These are phyloP conservation scores for Alcedo quadribrachys DNA, from an alignment of 2,797 vertebrate species.

Conservation along the genomic window DNA sequence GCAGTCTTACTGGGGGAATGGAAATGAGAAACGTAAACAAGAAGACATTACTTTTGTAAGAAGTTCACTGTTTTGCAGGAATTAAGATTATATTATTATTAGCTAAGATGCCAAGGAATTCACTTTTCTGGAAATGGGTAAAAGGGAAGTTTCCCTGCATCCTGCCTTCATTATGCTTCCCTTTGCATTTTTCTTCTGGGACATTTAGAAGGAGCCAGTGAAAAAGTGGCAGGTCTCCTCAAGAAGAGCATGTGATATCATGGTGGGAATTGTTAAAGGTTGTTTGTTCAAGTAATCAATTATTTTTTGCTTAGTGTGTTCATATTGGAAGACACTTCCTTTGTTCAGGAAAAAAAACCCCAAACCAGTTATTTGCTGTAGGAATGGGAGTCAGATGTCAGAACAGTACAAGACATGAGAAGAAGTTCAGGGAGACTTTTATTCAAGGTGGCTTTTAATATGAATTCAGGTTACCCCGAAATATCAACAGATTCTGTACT, in stretches of 20 bases:
- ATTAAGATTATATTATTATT: background rate
- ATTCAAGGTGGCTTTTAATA: background rate
- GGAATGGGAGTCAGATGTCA: background rate
- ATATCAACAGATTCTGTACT: background rate
- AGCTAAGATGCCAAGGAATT: background rate
- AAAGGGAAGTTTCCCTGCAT: background rate
- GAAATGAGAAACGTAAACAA: background rate
- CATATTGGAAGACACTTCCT: background rate
- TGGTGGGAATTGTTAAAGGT: background rate
- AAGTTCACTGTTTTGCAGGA: background rate
- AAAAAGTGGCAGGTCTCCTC: background rate
- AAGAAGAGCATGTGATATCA: background rate
- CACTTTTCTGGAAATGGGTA: background rate
- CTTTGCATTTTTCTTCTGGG: background rate
- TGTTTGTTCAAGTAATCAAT: slow-evolving; percentile 44
- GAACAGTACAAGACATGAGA: background rate
- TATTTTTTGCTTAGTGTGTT: background rate
- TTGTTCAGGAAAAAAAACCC: background rate
- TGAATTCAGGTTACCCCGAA: background rate
- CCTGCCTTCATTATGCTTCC: background rate
- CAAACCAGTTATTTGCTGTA: background rate
- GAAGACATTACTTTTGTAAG: background rate
- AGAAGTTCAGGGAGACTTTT: background rate
- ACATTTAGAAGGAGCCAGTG: background rate
- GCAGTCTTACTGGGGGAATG: background rate